phyloP scores from a whole-genome alignment of 2,888 invertebrate species.

The Hofmannophila pseudospretella region DNA sequence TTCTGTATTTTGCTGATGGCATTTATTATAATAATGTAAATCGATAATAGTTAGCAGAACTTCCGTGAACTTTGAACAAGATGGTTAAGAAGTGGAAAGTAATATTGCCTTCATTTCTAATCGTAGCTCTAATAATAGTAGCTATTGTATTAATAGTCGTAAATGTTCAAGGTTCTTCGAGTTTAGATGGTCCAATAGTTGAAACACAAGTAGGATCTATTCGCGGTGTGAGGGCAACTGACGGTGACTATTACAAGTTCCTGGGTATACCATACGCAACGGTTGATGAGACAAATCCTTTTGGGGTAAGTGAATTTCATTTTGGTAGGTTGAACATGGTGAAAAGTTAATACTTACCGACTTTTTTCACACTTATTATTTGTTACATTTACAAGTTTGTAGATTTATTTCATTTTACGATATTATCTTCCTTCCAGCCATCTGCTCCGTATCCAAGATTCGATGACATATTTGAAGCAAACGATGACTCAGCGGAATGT shows the following conservation, averaged over 20 bases:
- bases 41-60: no score
- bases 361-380: background rate
- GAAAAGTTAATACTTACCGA: background rate
- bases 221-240: constrained; percentile 24
- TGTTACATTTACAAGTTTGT: no score
- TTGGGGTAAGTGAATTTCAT: constrained; percentile 29
- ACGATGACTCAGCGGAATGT: constrained; percentile 37
- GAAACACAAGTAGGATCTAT: constrained; percentile 24
- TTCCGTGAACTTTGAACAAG: no score
- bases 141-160: background rate
- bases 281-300: constrained; percentile 31
- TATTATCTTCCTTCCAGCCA: constrained; percentile 23
- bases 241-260: constrained; percentile 34
- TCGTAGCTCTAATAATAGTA: constrained; percentile 1
- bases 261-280: constrained; percentile 37
- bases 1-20: no score
- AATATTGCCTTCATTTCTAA: no score
- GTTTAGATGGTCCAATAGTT: constrained; percentile 14
- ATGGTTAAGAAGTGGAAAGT: no score
- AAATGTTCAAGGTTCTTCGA: constrained; percentile 4
- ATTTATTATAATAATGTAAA: no score
- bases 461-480: constrained; percentile 35
- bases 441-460: constrained; percentile 30
- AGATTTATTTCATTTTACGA: no score
- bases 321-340: background rate